Evolutionary conservation across 1,140 invertebrate species (phyloP), one percentile per base, ranked within the genome.

Genomic region (Brachionus paranguensis): DNA sequence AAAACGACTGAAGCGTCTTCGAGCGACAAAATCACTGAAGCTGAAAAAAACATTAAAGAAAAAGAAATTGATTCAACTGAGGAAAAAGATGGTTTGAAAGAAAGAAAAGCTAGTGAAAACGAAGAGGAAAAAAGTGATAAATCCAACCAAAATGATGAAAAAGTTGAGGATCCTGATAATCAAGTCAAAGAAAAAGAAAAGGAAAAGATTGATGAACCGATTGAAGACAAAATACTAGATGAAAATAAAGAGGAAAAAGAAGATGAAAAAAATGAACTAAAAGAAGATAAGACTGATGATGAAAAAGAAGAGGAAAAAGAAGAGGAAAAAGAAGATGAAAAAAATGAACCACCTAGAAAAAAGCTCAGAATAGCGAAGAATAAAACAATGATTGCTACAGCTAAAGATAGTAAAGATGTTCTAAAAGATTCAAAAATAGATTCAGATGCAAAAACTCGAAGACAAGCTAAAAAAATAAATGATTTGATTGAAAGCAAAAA

Each of bases 371-470:
- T 81, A 29, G 20, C 78, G 0, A 81, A 81, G 41, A 53, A 81
- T 45, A 81, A 53, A 81, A 81, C 78, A 2, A 81, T 81, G 78
- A 14, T 81, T 10, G 37, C 37, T 10, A 81, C 78, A 33, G 53
- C 78, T 12, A 45, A 81, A 68, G 78, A 81, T 7, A 81, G 78
- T 10, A 37, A 81, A 81, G 24, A 33, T 7, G 20, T 81, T 64
- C 24, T 81, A 33, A 81, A 81, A 81, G 78, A 68, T 33, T 27
- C 78, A 4, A 45, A 81, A 60, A 81, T 81, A 17, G 78, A 81
- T 68, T 6, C 7, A 0, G 78, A 81, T 64, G 78, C 78, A 5
- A 81, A 68, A 20, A 81, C 78, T 20, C 60, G 78, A 81, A 68
- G 27, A 64, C 78, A 81, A 64, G 20, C 78, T 64, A 81, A 81